Evolutionary conservation across 2,888 invertebrate genomes (phyloP).

Genomic region (Micoletzkya japonica): DNA sequence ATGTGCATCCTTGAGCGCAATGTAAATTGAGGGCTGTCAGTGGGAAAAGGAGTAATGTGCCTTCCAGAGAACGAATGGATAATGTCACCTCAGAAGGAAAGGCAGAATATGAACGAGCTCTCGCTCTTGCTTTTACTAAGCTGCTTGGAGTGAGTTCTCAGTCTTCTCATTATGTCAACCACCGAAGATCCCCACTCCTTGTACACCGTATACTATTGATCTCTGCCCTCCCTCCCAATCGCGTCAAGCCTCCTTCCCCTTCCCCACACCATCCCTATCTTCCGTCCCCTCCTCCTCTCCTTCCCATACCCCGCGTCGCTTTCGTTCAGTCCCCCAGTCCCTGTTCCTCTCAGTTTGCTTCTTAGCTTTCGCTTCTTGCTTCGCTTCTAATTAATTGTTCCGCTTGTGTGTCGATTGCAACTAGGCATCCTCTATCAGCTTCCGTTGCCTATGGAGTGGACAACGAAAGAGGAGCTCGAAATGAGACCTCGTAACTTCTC

Average conservation of each 20-base stretch:
- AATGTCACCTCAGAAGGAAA: constrained; percentile 76
- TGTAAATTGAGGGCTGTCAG: too few relatives aligned
- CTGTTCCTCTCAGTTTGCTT: constrained; percentile 1
- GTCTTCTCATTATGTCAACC: too few relatives aligned
- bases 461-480: constrained; percentile 41
- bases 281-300: constrained; percentile 3
- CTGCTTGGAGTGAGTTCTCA: constrained; percentile 6
- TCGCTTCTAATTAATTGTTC: background rate
- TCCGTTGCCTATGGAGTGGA: constrained; percentile 36
- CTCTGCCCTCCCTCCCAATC: too few relatives aligned
- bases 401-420: background rate
- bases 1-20: too few relatives aligned
- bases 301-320: constrained; percentile 2
- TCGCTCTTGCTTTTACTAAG: constrained; percentile 77
- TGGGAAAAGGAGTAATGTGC: too few relatives aligned
- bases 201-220: background rate
- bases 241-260: background rate
- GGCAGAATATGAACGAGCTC: constrained; percentile 82
- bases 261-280: background rate
- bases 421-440: constrained; percentile 27
- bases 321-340: background rate
- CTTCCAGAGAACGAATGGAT: constrained; percentile 67
- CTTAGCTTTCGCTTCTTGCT: background rate
- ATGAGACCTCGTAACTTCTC: constrained; percentile 22
- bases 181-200: too few relatives aligned